Percentiles rank a stretch among this genome's conserved stretches.
phyloP scores from a whole-genome alignment of 1,140 invertebrate species.

The Ectropis grisescens region DNA sequence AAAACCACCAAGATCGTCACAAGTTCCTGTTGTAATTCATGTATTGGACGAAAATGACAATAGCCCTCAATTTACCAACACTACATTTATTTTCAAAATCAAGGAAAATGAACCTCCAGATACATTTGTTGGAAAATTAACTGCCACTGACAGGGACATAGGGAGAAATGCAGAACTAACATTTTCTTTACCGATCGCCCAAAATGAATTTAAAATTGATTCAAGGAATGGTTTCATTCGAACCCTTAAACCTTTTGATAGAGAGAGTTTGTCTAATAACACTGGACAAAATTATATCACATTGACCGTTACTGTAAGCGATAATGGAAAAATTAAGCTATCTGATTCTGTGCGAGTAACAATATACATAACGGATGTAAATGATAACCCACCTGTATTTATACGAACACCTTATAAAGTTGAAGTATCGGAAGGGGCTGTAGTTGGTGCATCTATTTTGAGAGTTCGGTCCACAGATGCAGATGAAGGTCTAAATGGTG shows the following conservation, averaged over 20 bases:
- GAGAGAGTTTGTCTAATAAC: constrained; percentile 83
- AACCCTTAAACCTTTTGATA: constrained; percentile 87
- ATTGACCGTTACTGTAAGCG: constrained; percentile 87
- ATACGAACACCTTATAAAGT: constrained; percentile 85
- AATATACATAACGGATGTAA: constrained; percentile 90
- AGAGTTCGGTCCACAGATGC: constrained; percentile 88
- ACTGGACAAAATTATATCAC: constrained; percentile 84
- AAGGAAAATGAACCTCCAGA: constrained; percentile 91
- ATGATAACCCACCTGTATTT: constrained; percentile 93
- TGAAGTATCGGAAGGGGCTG: constrained; percentile 87
- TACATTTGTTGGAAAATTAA: constrained; percentile 90
- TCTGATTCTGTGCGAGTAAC: constrained; percentile 91
- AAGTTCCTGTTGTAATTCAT: constrained; percentile 89
- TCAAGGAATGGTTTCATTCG: constrained; percentile 93
- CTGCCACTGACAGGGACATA: constrained; percentile 90
- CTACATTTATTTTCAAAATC: constrained; percentile 87
- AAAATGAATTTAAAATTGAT: constrained; percentile 90
- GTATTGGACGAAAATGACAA: constrained; percentile 98
- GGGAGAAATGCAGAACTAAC: constrained; percentile 93
- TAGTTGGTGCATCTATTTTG: constrained; percentile 83
- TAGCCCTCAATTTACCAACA: constrained; percentile 88
- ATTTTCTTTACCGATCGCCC: constrained; percentile 83
- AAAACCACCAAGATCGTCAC: constrained; percentile 79
- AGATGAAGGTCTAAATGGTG: constrained; percentile 92
- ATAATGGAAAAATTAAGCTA: constrained; percentile 86